Evolutionary conservation across 2,113 vertebrate species (phyloP).

Genomic region (Aspiorhynchus laticeps): DNA sequence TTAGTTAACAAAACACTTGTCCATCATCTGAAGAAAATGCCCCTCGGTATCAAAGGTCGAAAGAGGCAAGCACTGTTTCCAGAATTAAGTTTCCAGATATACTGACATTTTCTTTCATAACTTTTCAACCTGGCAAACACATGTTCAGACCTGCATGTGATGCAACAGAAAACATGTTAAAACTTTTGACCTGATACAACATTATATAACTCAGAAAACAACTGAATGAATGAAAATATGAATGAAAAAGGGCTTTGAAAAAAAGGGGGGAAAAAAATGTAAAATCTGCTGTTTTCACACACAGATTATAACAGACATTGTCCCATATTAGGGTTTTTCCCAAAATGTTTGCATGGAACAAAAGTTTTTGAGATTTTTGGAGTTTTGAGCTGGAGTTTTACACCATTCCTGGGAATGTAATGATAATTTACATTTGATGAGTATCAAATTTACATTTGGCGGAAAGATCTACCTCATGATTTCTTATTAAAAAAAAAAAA

Average conservation of each 20-base stretch:
- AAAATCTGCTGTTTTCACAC: neutral
- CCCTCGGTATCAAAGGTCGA: neutral
- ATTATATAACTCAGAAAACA: slow-evolving; percentile 12
- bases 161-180: slow-evolving; percentile 26
- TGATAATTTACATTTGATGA: slow-evolving; percentile 5
- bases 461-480: neutral
- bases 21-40: neutral
- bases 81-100: neutral
- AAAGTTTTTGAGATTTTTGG: neutral
- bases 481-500: neutral
- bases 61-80: neutral
- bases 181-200: neutral
- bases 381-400: neutral
- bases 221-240: neutral
- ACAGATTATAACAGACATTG: neutral
- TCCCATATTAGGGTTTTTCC: neutral
- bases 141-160: slow-evolving; percentile 22
- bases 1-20: neutral
- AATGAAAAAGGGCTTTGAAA: neutral
- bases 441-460: slow-evolving; percentile 1
- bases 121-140: neutral
- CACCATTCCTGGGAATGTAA: neutral
- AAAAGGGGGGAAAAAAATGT: neutral
- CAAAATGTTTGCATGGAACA: neutral
- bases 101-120: neutral